Conservation (phyloP, 2,888 invertebrate genomes). For the Dascillus cervinus region DNA sequence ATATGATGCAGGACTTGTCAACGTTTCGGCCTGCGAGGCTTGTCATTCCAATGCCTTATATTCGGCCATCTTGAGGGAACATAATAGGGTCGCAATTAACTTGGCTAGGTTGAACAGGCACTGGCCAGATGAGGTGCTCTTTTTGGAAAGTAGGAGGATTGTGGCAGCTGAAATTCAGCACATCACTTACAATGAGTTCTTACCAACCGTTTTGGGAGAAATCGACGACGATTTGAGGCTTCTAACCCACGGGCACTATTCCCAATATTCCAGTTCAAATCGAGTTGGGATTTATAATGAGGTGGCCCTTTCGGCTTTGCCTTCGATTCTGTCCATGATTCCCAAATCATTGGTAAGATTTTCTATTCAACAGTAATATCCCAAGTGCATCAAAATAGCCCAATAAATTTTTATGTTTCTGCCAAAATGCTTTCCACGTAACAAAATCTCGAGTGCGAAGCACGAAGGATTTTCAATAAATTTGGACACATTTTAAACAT, state of each 20-base stretch:
- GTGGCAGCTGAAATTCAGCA: slow-evolving; percentile 76
- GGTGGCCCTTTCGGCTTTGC: slow-evolving; percentile 66
- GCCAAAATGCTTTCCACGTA: too few species aligned
- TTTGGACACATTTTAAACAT: too few species aligned
- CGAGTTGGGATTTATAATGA: slow-evolving; percentile 72
- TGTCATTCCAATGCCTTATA: slow-evolving; percentile 66
- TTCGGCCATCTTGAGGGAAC: slow-evolving; percentile 64
- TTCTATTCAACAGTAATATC: too few species aligned
- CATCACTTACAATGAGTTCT: slow-evolving; percentile 75
- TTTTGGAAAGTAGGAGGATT: slow-evolving; percentile 66
- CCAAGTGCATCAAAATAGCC: too few species aligned
- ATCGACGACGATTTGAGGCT: slow-evolving; percentile 53
- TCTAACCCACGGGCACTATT: slow-evolving; percentile 63
- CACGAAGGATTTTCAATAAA: too few species aligned
- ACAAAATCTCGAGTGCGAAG: too few species aligned
- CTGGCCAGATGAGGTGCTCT: slow-evolving; percentile 73
- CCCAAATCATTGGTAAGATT: slow-evolving; percentile 57
- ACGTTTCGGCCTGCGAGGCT: slow-evolving; percentile 56
- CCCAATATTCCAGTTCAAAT: slow-evolving; percentile 73
- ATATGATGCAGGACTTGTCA: slow-evolving; percentile 64
- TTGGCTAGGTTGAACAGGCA: slow-evolving; percentile 64
- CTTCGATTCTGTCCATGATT: slow-evolving; percentile 69
- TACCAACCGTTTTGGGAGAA: slow-evolving; percentile 70
- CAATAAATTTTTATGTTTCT: too few species aligned
- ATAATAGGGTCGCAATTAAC: slow-evolving; percentile 69